Percentiles rank a stretch among this genome's conserved stretches.
Conservation (phyloP, 2,113 vertebrate genomes). For the Anguilla rostrata region DNA sequence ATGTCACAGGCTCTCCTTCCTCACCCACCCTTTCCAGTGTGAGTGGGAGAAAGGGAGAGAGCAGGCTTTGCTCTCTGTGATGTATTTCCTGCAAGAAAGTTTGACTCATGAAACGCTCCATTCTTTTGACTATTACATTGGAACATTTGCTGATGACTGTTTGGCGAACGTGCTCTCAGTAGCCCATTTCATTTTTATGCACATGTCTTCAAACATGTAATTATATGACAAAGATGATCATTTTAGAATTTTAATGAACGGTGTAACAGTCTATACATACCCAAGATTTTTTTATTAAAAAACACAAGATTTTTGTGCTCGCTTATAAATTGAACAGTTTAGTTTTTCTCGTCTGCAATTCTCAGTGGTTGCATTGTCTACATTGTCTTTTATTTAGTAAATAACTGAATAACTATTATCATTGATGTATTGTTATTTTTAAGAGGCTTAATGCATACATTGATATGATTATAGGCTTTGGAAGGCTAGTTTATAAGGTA, state of each 20-base stretch:
- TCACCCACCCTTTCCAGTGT: slow-evolving; percentile 23
- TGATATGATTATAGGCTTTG: neutral
- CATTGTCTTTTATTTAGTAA: neutral
- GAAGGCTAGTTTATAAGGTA: no score
- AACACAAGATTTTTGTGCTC: no score
- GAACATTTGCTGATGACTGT: neutral
- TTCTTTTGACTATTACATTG: neutral
- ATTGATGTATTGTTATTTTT: no score
- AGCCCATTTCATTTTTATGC: neutral
- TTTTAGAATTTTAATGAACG: neutral
- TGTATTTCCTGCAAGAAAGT: slow-evolving; percentile 32
- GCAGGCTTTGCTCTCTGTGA: neutral
- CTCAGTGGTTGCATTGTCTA: no score
- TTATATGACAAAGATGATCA: neutral
- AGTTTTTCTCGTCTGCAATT: no score
- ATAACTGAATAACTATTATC: neutral
- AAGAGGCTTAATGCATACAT: neutral
- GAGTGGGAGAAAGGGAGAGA: slow-evolving; percentile 16
- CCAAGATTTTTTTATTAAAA: neutral
- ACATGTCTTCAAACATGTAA: neutral
- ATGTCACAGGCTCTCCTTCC: slow-evolving; percentile 21
- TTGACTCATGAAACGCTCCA: slow-evolving; percentile 27
- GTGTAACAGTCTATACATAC: neutral
- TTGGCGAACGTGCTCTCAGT: neutral
- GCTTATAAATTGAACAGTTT: neutral